phyloP scores from a whole-genome alignment of 2,113 vertebrate genomes.

The Struthio camelus region DNA sequence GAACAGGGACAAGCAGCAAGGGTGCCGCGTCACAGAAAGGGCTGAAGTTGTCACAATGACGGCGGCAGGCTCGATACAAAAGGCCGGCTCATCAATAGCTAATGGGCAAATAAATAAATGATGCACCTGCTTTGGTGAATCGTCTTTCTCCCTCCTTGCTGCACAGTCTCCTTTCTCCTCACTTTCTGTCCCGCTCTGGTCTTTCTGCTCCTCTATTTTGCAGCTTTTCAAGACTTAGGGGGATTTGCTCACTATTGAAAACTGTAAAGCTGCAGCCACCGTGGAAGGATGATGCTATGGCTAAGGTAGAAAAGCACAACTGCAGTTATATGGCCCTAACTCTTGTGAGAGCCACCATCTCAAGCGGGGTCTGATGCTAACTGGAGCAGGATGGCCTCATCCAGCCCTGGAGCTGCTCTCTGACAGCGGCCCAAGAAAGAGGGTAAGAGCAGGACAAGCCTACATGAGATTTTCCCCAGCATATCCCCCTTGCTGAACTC shows the following conservation, averaged over 20 bases:
- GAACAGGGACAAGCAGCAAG: constrained; percentile 14
- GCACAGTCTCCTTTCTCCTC: neutral
- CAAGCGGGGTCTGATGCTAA: neutral
- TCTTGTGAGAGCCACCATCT: no score
- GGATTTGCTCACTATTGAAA: neutral
- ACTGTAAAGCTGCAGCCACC: no score
- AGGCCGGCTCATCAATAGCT: constrained; percentile 50
- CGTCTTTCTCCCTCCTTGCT: neutral
- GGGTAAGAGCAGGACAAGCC: neutral
- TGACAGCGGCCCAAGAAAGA: no score
- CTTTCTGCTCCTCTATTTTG: neutral
- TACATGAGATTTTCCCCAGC: neutral
- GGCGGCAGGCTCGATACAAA: constrained; percentile 57
- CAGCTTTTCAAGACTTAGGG: accelerated
- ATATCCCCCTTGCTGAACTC: neutral
- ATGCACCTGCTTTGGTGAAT: neutral
- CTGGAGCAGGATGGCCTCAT: no score
- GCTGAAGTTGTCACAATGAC: constrained; percentile 64
- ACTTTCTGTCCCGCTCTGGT: neutral
- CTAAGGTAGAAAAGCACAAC: no score
- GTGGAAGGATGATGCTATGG: no score
- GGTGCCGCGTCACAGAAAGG: constrained; percentile 60
- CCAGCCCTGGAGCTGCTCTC: neutral
- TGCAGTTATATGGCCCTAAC: neutral
- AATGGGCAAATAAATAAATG: constrained; percentile 59